Base-by-base conservation (phyloP, 1,140 invertebrate species). In the Eufriesea mexicana region DNA sequence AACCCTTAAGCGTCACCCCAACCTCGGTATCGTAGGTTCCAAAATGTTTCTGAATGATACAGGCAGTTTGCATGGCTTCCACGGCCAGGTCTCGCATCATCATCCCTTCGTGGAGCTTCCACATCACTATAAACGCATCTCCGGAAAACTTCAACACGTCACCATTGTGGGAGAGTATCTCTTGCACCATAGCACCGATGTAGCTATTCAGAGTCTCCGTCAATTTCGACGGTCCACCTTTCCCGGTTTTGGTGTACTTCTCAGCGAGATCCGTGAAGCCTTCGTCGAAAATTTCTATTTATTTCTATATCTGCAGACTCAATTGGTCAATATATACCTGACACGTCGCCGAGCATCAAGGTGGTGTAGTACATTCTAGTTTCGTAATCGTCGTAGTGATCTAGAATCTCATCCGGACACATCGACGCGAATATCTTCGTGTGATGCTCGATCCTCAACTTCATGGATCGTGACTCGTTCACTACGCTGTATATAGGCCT, bases 91-190 rank as follows among this genome's bases (percentile, higher is more conserved):
- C 95, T 64, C 94, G 93, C 95, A 96, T 95, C 12, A 94, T 89
- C 59, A 95, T 91, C 49, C 92, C 93, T 0, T 93, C 85, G 6
- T 92, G 90, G 1, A 95, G 91, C 84, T 96, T 96, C 95, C 96
- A 96, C 84, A 96, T 94, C 8, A 96, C 96, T 54, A 96, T 93
- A 88, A 97, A 96, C 28, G 96, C 96, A 88, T 96, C 96, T 0
- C 96, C 96, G 6, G 96, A 96, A 89, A 96, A 96, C 91, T 96
- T 96, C 0, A 96, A 88, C n/a, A 96, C 94, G 85, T 96, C 96
- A 0, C 96, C 96, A 35, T 95, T 94, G 74, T 95, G 95, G 0
- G 94, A 95, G 57, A 96, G 89, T 85, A 96, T 96, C 89, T 96
- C 95, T 86, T 96, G 95, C 0, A 96, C 95, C 95, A 96, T 96